These are phyloP conservation scores for Potorous gilbertii DNA, from an alignment of 2,797 vertebrate genomes.

Conservation along the genomic window DNA sequence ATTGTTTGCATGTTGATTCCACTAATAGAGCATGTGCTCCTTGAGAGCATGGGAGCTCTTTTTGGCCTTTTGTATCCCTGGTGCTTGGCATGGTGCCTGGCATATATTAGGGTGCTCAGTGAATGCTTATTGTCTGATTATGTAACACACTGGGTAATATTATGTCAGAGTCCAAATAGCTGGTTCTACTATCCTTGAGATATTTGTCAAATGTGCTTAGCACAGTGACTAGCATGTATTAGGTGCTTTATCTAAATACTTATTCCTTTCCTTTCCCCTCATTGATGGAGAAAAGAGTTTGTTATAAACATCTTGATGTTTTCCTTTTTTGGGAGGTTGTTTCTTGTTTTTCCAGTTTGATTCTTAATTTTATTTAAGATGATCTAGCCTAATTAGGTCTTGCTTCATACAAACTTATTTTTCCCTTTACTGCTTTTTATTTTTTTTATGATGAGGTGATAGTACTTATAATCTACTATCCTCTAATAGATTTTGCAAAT, in stretches of 20 bases:
- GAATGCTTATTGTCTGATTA: background rate
- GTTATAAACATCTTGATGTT: background rate
- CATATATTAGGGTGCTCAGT: background rate
- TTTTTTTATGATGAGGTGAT: background rate
- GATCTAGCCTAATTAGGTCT: background rate
- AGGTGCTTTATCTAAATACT: background rate
- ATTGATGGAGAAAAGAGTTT: background rate
- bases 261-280: background rate
- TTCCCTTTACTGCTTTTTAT: background rate
- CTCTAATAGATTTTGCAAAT: background rate
- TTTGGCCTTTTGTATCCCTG: background rate
- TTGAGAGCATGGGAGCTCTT: background rate
- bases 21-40: background rate
- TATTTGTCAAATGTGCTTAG: background rate
- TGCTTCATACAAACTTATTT: background rate
- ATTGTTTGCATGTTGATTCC: background rate
- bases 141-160: background rate
- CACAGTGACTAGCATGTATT: background rate
- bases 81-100: background rate
- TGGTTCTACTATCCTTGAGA: background rate
- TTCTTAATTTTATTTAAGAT: background rate
- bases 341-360: background rate
- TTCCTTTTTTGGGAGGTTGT: background rate
- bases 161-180: background rate
- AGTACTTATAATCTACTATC: background rate